Evolutionary conservation across 1,140 invertebrate species (phyloP).

Genomic region (Drosophila azteca): DNA sequence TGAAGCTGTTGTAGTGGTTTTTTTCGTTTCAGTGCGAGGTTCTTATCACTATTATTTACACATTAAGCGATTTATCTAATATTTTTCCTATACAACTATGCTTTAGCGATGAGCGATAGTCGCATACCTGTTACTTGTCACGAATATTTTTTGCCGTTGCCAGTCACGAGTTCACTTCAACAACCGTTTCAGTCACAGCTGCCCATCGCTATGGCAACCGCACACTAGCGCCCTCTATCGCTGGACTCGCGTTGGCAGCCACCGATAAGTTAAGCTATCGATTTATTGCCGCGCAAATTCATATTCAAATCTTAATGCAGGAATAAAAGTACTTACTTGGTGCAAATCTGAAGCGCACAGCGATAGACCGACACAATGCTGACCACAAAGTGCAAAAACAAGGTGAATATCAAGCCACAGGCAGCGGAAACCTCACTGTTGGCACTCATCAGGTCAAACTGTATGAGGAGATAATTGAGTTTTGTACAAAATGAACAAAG

Average conservation of each 20-base stretch:
- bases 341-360: constrained; percentile 76
- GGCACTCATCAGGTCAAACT: constrained; percentile 71
- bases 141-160: no score
- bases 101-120: no score
- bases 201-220: not conserved
- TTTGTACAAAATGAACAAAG: constrained; percentile 3
- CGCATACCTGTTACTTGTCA: no score
- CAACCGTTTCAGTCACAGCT: no score
- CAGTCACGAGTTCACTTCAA: not conserved
- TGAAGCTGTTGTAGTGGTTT: constrained; percentile 15
- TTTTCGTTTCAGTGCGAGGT: constrained; percentile 3
- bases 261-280: constrained; percentile 1
- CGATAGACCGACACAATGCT: constrained; percentile 81
- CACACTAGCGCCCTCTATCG: no score
- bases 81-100: no score
- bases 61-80: constrained; percentile 11
- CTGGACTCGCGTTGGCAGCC: no score
- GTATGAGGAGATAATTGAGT: constrained; percentile 8
- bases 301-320: not conserved
- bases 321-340: constrained; percentile 67
- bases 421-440: constrained; percentile 77
- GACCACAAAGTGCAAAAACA: constrained; percentile 80
- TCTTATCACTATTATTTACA: constrained; percentile 55
- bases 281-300: not conserved
- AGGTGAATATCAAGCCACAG: constrained; percentile 73